These are phyloP conservation scores for Pomatorhinus ruficollis DNA, from an alignment of 2,113 vertebrate genomes.

Conservation along the genomic window DNA sequence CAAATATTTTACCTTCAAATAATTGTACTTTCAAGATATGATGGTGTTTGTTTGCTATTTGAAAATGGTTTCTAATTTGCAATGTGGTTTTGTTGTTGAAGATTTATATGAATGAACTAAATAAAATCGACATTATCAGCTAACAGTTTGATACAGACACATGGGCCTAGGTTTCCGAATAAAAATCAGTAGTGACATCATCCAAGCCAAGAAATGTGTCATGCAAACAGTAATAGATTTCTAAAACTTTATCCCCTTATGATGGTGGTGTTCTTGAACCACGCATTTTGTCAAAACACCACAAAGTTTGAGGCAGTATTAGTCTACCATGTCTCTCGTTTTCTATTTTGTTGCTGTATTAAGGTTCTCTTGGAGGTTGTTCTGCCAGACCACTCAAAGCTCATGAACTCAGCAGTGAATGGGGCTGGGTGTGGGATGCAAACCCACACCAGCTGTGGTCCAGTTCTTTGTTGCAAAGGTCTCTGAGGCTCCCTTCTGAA, in stretches of 20 bases:
- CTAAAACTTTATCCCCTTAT: not conserved
- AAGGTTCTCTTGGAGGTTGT: not conserved
- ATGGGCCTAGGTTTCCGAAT: not conserved
- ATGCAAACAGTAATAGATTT: not conserved
- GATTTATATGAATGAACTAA: not conserved
- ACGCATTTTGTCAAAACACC: accelerated
- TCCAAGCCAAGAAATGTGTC: not conserved
- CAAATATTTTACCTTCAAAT: not conserved
- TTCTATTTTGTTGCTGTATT: not conserved
- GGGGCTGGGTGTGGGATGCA: accelerated
- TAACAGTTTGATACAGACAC: not conserved
- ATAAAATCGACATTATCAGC: not conserved
- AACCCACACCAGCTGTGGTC: not conserved
- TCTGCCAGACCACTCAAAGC: not conserved
- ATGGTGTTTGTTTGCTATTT: not conserved
- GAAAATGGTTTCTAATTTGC: not conserved
- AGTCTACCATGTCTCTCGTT: not conserved
- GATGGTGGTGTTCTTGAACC: not conserved
- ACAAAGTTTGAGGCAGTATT: not conserved
- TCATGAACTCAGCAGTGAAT: not conserved
- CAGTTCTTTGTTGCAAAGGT: accelerated
- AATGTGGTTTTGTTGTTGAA: not conserved
- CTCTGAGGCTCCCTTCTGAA: not conserved
- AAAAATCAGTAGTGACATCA: not conserved
- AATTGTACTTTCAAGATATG: not conserved